These are phyloP conservation scores for Drosophila micromelanica DNA, from an alignment of 1,140 invertebrate species.

Conservation along the genomic window DNA sequence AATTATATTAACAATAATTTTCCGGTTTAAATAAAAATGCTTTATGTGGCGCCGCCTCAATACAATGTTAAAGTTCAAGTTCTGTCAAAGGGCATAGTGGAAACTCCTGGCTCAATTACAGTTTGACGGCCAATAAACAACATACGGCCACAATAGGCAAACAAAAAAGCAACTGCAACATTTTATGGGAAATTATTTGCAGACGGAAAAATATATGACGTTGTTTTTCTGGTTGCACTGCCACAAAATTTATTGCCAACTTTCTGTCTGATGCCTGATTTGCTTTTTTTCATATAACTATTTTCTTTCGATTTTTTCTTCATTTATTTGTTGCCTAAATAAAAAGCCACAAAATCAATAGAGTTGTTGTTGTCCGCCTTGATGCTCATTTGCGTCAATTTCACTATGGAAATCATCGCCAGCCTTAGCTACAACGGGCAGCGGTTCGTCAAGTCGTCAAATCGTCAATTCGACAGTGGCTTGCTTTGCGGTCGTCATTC, in stretches of 20 bases:
- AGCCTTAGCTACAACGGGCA: slow-evolving; percentile 21
- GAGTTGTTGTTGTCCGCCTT: slow-evolving; percentile 39
- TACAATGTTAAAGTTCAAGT: slow-evolving; percentile 68
- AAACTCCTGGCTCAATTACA: slow-evolving; percentile 30
- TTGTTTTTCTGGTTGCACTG: slow-evolving; percentile 18
- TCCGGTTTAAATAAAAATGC: slow-evolving; percentile 32
- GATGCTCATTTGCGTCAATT: slow-evolving; percentile 69
- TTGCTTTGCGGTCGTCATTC: slow-evolving; percentile 36
- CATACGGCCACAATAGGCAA: neutral
- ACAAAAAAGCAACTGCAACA: slow-evolving; percentile 6
- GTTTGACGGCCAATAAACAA: slow-evolving; percentile 21
- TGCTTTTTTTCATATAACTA: slow-evolving; percentile 8
- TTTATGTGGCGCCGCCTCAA: slow-evolving; percentile 15
- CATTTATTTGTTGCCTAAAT: slow-evolving; percentile 36
- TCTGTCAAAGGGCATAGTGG: slow-evolving; percentile 61
- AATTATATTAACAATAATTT: slow-evolving; percentile 57
- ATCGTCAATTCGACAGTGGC: slow-evolving; percentile 24
- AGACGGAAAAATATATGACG: slow-evolving; percentile 33
- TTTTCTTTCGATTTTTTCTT: slow-evolving; percentile 31
- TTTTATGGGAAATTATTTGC: slow-evolving; percentile 62
- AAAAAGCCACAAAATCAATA: slow-evolving; percentile 65
- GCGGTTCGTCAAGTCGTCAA: slow-evolving; percentile 24
- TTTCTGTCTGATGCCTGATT: slow-evolving; percentile 24
- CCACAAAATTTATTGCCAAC: slow-evolving; percentile 41
- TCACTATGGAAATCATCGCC: slow-evolving; percentile 62